phyloP scores from a whole-genome alignment of 2,113 vertebrate species.

The Plecturocebus donacophilus region DNA sequence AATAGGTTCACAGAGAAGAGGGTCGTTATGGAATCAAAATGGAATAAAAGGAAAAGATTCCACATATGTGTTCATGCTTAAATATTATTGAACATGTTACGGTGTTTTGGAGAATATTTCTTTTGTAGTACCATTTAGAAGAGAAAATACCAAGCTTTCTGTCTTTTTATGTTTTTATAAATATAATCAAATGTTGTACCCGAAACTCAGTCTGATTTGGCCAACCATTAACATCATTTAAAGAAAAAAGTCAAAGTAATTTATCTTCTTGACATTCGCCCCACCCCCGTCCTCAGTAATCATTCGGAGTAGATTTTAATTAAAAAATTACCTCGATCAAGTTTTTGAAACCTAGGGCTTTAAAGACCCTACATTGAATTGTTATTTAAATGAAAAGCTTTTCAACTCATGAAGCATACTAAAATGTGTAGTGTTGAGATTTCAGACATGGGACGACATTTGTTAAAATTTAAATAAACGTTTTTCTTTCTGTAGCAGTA shows the following conservation, averaged over 20 bases:
- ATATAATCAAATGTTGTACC: not conserved
- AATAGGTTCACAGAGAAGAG: not conserved
- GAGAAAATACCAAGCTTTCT: not conserved
- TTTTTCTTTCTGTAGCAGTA: constrained; percentile 10
- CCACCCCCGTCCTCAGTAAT: not conserved
- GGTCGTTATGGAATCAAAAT: not conserved
- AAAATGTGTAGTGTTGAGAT: not conserved
- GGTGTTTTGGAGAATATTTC: not conserved
- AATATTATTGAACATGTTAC: not conserved
- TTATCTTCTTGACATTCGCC: not conserved
- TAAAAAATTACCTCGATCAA: not conserved
- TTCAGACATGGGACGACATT: not conserved
- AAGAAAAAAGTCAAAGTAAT: not conserved
- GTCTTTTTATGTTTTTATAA: not conserved
- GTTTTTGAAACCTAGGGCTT: not conserved
- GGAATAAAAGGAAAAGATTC: not conserved
- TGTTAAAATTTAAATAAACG: not conserved
- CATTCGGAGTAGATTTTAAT: not conserved
- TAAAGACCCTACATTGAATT: not conserved
- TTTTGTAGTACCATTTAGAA: not conserved
- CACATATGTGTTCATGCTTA: not conserved
- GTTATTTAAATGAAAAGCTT: not conserved
- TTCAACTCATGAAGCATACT: not conserved
- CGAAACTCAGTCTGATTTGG: not conserved
- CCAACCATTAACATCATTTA: not conserved